These are phyloP conservation scores for Psilopogon haemacephalus DNA, from an alignment of 2,113 vertebrate species.

Conservation along the genomic window DNA sequence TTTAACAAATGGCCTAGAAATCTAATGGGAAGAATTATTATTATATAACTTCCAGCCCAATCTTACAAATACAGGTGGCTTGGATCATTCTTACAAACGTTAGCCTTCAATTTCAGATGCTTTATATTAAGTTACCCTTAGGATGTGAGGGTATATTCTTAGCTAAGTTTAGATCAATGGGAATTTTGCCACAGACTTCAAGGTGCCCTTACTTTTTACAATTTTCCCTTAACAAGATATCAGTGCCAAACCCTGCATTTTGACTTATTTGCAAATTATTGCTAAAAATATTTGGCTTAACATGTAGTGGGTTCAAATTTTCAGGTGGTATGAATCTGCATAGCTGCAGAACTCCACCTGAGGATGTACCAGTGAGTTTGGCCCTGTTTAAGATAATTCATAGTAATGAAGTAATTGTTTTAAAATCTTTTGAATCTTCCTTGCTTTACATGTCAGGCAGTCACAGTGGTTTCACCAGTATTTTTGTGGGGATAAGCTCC, in stretches of 20 bases:
- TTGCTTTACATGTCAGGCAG: not conserved
- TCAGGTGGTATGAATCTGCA: not conserved
- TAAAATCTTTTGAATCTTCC: slow-evolving; percentile 19
- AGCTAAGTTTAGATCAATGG: not conserved
- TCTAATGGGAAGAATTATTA: not conserved
- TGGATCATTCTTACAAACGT: not conserved
- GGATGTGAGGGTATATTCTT: not conserved
- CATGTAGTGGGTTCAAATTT: not conserved
- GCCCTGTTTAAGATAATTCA: not conserved
- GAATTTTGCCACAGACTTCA: not conserved
- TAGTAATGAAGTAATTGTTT: not conserved
- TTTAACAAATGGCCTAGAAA: not conserved
- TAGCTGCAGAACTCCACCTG: not conserved
- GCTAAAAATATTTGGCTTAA: slow-evolving; percentile 10
- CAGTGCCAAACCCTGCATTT: not conserved
- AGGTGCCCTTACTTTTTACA: not conserved
- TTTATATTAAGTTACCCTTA: not conserved
- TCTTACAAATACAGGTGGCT: slow-evolving; percentile 16
- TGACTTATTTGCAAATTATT: slow-evolving; percentile 15
- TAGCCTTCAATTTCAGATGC: not conserved
- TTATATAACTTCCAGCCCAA: not conserved
- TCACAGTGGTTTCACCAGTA: not conserved
- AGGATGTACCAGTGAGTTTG: not conserved
- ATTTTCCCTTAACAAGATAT: not conserved
- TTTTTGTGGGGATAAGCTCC: not conserved